Percentiles rank a stretch among this genome's conserved stretches.
phyloP scores from a whole-genome alignment of 2,113 vertebrate species.

The Sorex fumeus region DNA sequence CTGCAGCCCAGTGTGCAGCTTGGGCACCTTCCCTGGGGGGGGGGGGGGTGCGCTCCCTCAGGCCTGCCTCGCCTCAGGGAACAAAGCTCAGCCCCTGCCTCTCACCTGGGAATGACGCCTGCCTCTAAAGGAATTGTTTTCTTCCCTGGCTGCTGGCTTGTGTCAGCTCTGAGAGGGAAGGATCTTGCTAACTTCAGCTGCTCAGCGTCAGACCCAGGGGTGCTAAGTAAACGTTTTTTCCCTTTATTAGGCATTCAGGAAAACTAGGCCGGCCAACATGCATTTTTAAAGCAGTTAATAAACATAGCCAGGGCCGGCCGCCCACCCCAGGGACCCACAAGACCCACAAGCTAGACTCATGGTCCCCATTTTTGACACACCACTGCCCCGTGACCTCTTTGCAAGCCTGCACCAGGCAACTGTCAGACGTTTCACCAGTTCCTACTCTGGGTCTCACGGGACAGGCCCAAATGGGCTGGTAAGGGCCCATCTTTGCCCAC shows the following conservation, averaged over 20 bases:
- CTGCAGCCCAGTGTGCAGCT: background rate
- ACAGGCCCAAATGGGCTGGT: background rate
- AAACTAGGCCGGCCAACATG: slow-evolving; percentile 59
- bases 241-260: slow-evolving; percentile 74
- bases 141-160: slow-evolving; percentile 65
- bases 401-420: background rate
- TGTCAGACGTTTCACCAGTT: background rate
- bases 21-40: background rate
- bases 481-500: background rate
- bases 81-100: background rate
- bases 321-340: background rate
- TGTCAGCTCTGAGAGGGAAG: slow-evolving; percentile 54
- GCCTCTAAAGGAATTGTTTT: slow-evolving; percentile 38
- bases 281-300: slow-evolving; percentile 58
- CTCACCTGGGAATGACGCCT: background rate
- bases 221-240: slow-evolving; percentile 70
- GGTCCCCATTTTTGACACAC: background rate
- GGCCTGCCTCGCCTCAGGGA: background rate
- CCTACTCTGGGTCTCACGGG: background rate
- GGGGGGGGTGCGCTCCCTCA: background rate
- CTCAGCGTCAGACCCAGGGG: slow-evolving; percentile 58
- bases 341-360: background rate
- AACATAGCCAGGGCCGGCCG: slow-evolving; percentile 41
- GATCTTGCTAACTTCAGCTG: slow-evolving; percentile 52
- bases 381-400: background rate